Evolutionary conservation across 2,797 vertebrate species (phyloP).

Genomic region (Diceros bicornis): DNA sequence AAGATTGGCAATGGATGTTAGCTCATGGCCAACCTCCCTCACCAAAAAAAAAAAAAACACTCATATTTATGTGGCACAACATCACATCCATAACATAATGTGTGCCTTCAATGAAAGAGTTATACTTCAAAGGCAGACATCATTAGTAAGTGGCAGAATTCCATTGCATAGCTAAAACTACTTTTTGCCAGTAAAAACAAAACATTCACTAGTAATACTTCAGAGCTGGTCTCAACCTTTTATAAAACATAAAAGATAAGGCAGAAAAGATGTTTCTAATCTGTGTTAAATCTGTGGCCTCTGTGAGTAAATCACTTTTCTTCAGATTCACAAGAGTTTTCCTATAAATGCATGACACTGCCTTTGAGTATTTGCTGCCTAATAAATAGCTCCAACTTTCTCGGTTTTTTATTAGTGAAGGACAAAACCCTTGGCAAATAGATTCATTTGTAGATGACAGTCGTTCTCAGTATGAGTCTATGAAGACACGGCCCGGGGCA

Average conservation of each 20-base stretch:
- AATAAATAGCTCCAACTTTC: slow-evolving; percentile 73
- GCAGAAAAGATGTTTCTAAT: slow-evolving; percentile 64
- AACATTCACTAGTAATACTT: slow-evolving; percentile 79
- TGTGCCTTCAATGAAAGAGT: slow-evolving; percentile 9
- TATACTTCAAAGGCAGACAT: slow-evolving; percentile 55
- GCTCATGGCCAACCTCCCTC: no score
- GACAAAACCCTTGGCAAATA: slow-evolving; percentile 65
- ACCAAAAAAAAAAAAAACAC: no score
- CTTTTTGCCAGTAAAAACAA: slow-evolving; percentile 76
- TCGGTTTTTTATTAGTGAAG: slow-evolving; percentile 66
- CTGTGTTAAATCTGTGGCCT: slow-evolving; percentile 27
- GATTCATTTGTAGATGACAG: slow-evolving; percentile 31
- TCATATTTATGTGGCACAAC: background rate
- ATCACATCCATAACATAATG: slow-evolving; percentile 23
- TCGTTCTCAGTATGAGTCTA: background rate
- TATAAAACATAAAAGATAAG: slow-evolving; percentile 69
- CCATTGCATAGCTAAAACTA: slow-evolving; percentile 63
- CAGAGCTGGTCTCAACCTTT: slow-evolving; percentile 68
- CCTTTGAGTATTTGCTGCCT: slow-evolving; percentile 69
- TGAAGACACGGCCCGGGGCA: background rate
- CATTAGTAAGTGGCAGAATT: slow-evolving; percentile 60
- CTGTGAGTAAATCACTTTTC: slow-evolving; percentile 65
- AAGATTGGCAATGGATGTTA: no score
- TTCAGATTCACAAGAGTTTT: slow-evolving; percentile 76
- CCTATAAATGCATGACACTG: slow-evolving; percentile 51